Percentiles rank a stretch among this genome's conserved stretches.
These are phyloP conservation scores for Lonchura striata DNA, from an alignment of 2,113 vertebrate genomes.

Conservation along the genomic window DNA sequence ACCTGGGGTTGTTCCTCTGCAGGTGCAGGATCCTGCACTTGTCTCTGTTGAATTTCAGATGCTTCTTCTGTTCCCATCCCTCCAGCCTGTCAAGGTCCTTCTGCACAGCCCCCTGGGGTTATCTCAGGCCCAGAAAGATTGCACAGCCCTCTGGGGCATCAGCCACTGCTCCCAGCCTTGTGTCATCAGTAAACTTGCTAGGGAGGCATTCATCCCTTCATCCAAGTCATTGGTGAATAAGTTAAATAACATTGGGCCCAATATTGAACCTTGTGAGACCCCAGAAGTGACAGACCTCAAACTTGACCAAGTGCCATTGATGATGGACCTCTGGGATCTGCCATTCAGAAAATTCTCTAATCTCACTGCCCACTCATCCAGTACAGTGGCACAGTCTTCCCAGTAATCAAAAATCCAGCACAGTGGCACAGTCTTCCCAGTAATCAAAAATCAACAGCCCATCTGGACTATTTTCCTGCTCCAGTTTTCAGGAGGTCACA, in stretches of 20 bases:
- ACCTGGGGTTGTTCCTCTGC: neutral
- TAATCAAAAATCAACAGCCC: neutral
- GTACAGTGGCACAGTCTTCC: neutral
- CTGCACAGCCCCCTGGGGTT: neutral
- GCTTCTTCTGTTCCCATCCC: neutral
- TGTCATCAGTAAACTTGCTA: neutral
- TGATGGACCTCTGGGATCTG: neutral
- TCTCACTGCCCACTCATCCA: neutral
- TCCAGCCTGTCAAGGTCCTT: neutral
- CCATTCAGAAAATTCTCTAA: neutral
- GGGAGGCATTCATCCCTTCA: neutral
- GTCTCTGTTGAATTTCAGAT: neutral
- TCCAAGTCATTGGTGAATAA: neutral
- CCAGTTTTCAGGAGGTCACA: neutral
- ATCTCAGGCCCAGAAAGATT: neutral
- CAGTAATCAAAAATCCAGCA: neutral
- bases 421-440: neutral
- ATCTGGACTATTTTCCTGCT: accelerated
- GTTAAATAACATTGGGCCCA: neutral
- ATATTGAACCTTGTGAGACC: neutral
- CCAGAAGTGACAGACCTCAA: neutral
- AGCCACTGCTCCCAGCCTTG: neutral
- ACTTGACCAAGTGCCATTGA: neutral
- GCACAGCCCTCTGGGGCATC: neutral
- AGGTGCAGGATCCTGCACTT: accelerated